Base-by-base conservation (phyloP, 2,888 invertebrate genomes). In the Lordiphosa andalusiaca region DNA sequence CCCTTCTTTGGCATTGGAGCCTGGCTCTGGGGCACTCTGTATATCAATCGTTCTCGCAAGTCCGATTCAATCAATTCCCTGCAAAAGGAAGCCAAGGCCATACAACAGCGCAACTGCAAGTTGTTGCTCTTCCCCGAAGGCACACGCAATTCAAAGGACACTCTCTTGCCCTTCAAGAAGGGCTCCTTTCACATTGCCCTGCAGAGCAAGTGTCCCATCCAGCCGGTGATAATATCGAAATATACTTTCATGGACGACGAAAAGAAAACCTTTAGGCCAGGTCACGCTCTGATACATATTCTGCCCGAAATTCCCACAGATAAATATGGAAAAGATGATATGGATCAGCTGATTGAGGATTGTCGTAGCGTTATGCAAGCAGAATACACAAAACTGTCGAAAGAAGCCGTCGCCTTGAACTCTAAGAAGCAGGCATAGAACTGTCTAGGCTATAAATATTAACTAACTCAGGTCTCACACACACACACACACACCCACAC, bases 161-260 rank as follows among this genome's bases (percentile, higher is more conserved):
- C 92, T 23, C 90, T 98, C 81, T 90, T 97, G 74, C 96, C 97
- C 1, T 98, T 98, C 90, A 97, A 98, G 87, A 98, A 98, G 88
- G 98, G 98, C 6, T 97, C 97, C 3, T 98, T 99, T 90, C 96
- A 98, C 89, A 93, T 98, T 67, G 98, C 98, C 0, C 91, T 97
- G 66, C 93, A 93, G 69, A 94, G 95, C 4, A 93, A 93, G 85
- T 93, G 95, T 60, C 96, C 97, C 4, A 94, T 98, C 64, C 94
- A 97, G 84, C 98, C 98, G 0, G 93, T 98, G 0, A 95, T 97
- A 21, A 93, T 96, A 58, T 96, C 96, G 6, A 92, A 94, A 84
- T 98, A 97, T 89, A 92, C 93, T 72, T 95, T 94, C 87, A 89
- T 95, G 52, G 93, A 94, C 72, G 87, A 89, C 16, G 90, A 91